A percentile compares a stretch with the other conserved stretches of the same genome.
Evolutionary conservation across 2,797 vertebrate genomes (phyloP).

Genomic region (Notoglanidium macrostoma): DNA sequence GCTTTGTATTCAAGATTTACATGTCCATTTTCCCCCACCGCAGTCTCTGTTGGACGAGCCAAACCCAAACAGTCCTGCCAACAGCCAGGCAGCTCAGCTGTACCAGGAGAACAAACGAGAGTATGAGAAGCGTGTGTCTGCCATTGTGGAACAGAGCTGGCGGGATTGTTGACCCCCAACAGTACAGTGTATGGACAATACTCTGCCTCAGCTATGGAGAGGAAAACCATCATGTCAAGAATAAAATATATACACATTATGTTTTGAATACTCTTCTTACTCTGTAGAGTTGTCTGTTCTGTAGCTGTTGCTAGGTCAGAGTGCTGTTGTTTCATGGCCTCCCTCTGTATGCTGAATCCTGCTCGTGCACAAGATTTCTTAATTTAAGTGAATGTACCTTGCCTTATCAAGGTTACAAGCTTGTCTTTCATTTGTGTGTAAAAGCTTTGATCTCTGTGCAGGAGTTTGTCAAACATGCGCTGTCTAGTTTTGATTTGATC

Average conservation of each 20-base stretch:
- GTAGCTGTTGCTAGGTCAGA: conserved; percentile 88
- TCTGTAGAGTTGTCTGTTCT: conserved; percentile 84
- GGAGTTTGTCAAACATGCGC: conserved; percentile 53
- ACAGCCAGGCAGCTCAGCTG: conserved; percentile 97
- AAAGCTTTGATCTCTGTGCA: conserved; percentile 12
- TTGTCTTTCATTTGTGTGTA: conserved; percentile 52
- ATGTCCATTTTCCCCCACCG: conserved; percentile 43
- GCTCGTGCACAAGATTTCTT: conserved; percentile 79
- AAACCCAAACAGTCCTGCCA: conserved; percentile 98
- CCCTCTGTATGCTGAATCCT: conserved; percentile 81
- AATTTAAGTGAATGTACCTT: conserved; percentile 82
- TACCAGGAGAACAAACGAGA: conserved; percentile 99
- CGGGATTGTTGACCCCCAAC: conserved; percentile 94
- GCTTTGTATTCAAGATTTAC: conserved; percentile 13
- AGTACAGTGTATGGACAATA: conserved; percentile 79
- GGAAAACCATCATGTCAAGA: conserved; percentile 67
- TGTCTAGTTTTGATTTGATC: conserved; percentile 44
- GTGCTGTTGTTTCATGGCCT: conserved; percentile 89
- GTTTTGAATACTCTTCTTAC: conserved; percentile 73
- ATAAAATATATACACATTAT: conserved; percentile 60
- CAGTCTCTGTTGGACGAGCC: conserved; percentile 99
- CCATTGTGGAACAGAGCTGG: conserved; percentile 99
- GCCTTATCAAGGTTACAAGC: conserved; percentile 75
- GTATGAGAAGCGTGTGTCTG: conserved; percentile 98
- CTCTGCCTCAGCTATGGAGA: conserved; percentile 70